phyloP scores from a whole-genome alignment of 2,888 invertebrate genomes.

The Lasius platythorax region DNA sequence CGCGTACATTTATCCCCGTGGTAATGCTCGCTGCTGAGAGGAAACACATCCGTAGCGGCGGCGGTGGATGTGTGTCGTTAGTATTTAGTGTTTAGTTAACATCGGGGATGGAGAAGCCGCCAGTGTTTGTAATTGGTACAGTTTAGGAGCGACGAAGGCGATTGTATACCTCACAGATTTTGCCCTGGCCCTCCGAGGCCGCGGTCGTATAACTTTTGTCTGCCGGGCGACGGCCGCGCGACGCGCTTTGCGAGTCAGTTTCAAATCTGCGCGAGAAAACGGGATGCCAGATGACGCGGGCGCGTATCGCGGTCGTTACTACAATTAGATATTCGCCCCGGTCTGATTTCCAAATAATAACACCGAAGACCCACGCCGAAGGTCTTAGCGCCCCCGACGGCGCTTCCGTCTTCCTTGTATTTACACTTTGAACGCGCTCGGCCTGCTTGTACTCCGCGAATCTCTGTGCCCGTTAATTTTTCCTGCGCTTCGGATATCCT shows the following conservation, averaged over 20 bases:
- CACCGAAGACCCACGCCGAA: constrained; percentile 66
- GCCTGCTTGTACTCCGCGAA: background rate
- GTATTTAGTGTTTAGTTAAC: constrained; percentile 85
- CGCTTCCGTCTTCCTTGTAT: constrained; percentile 38
- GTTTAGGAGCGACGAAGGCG: constrained; percentile 83
- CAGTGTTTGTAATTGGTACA: constrained; percentile 85
- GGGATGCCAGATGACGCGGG: constrained; percentile 82
- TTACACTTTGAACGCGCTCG: background rate
- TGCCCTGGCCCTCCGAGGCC: constrained; percentile 70
- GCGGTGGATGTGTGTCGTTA: constrained; percentile 81
- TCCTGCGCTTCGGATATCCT: background rate
- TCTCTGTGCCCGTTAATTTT: background rate
- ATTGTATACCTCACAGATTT: constrained; percentile 84
- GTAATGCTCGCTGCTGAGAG: constrained; percentile 55
- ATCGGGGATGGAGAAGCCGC: constrained; percentile 82
- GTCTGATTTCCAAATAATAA: constrained; percentile 84
- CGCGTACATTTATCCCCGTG: constrained; percentile 61
- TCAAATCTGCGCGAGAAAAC: constrained; percentile 74
- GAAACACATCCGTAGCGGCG: constrained; percentile 60
- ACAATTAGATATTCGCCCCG: constrained; percentile 82
- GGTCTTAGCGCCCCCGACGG: constrained; percentile 45
- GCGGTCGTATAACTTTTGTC: constrained; percentile 71
- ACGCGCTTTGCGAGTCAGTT: constrained; percentile 72
- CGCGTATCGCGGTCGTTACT: constrained; percentile 82
- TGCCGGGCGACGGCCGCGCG: background rate